These are phyloP conservation scores for Drosophila setifemur DNA, from an alignment of 1,140 invertebrate genomes.

Conservation along the genomic window DNA sequence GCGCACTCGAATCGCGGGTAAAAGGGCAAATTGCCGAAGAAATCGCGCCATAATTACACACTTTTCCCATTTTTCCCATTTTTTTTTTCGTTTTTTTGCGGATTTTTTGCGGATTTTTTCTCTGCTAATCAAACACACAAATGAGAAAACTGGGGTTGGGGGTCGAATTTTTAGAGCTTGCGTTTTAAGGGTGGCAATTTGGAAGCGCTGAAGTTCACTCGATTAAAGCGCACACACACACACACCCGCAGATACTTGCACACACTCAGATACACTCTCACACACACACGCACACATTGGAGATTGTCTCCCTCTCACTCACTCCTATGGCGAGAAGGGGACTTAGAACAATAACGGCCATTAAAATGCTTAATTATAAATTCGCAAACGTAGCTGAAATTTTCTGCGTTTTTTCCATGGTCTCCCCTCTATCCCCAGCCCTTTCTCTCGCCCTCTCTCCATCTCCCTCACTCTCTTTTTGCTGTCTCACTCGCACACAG, in stretches of 20 bases:
- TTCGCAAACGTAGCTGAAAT: slow-evolving; percentile 77
- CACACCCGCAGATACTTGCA: slow-evolving; percentile 12
- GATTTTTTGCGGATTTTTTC: not conserved
- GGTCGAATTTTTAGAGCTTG: slow-evolving; percentile 14
- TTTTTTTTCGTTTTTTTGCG: not conserved
- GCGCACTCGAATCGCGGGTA: slow-evolving; percentile 42
- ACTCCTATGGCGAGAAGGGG: not conserved
- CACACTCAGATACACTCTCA: not conserved
- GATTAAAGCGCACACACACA: slow-evolving; percentile 22
- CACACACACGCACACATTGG: not conserved
- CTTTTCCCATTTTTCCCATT: slow-evolving; percentile 20
- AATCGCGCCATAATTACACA: slow-evolving; percentile 70
- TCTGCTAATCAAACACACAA: slow-evolving; percentile 69
- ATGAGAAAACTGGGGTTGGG: not conserved
- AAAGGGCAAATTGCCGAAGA: slow-evolving; percentile 29
- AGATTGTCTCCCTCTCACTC: not conserved
- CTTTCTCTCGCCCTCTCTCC: not conserved
- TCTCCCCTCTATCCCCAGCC: not conserved
- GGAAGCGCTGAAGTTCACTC: slow-evolving; percentile 67
- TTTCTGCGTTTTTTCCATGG: slow-evolving; percentile 33
- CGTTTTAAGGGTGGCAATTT: slow-evolving; percentile 80
- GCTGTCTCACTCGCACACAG: not conserved
- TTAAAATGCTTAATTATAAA: slow-evolving; percentile 82
- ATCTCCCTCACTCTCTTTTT: not conserved
- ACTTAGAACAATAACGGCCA: slow-evolving; percentile 77